Evolutionary conservation across 2,888 invertebrate genomes (phyloP), one percentile per base, ranked within the genome.

Genomic region (Melinopterus prodromus): DNA sequence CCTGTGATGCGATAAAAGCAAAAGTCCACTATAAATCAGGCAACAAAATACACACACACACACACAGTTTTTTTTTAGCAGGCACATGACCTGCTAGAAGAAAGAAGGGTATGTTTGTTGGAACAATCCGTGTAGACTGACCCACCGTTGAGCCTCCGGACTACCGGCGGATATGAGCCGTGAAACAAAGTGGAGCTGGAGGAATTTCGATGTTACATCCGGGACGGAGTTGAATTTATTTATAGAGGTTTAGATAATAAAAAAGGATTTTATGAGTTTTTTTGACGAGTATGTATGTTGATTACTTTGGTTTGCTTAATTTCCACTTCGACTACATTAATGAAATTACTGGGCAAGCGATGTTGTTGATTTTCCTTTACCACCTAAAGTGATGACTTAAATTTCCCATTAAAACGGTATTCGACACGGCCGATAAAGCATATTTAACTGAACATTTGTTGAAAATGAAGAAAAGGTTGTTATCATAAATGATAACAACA

Each of bases 21-120:
- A 53, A 53, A 53, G 53, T 53, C 53, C 53, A 9, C 53, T 53
- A 53, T 53, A 53, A 53, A 53, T 53, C 53, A 53, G 53, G 53
- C 53, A 53, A 53, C 53, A 53, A 53, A 53, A 53, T 53, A 53
- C 53, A 53, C 53, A 53, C 53, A 53, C 53, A 53, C 53, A 53
- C 53, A 53, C 53, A 53, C 53, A 53, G 53, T 12, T 12, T 53
- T 53, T 38, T 38, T 53, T 53, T 53, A 12, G 53, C 12, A 53
- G 53, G 53, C 7, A 12, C 12, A 53, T 6, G 12, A 12, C 53
- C 53, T 53, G 53, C 53, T 53, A 53, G 53, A 53, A 53, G 5
- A n/a, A n/a, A 53, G 3, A 26, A 53, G 53, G 53, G 53, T 53
- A 53, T 53, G 53, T 26, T 26, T 26, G 26, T 26, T 26, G 26